A percentile compares a stretch with the other conserved stretches of the same genome.
Conservation (phyloP, 2,888 invertebrate species). For the Drosophila pegasa region DNA sequence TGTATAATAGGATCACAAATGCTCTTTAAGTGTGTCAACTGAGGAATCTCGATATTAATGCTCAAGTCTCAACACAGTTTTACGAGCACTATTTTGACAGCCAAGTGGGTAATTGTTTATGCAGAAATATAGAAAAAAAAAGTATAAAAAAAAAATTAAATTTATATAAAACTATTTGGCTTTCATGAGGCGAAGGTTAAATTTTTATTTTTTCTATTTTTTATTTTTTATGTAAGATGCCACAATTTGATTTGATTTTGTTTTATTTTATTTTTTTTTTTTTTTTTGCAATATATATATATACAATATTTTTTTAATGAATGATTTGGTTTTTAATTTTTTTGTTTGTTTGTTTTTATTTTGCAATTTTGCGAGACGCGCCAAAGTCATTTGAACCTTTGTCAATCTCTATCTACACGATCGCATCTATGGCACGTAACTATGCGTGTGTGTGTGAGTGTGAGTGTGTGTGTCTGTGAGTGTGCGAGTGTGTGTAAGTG, state of each 20-base stretch:
- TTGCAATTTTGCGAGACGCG: constrained; percentile 60
- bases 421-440: constrained; percentile 74
- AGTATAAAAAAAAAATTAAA: constrained; percentile 24
- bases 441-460: constrained; percentile 43
- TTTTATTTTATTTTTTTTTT: constrained; percentile 33
- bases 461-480: constrained; percentile 25
- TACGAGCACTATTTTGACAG: constrained; percentile 29
- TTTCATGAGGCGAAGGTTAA: constrained; percentile 71
- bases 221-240: constrained; percentile 72
- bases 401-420: constrained; percentile 67
- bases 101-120: constrained; percentile 63
- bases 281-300: constrained; percentile 42
- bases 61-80: constrained; percentile 21
- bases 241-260: constrained; percentile 72
- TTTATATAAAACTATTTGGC: constrained; percentile 41
- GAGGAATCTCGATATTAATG: constrained; percentile 5
- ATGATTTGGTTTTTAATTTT: constrained; percentile 67
- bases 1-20: constrained; percentile 54
- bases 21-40: constrained; percentile 19
- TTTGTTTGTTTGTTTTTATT: constrained; percentile 37
- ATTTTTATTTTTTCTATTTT: constrained; percentile 19
- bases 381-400: constrained; percentile 68
- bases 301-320: constrained; percentile 59
- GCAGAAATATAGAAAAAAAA: constrained; percentile 23
- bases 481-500: constrained; percentile 22